Percentiles rank a stretch among this genome's conserved stretches.
Evolutionary conservation across 2,888 invertebrate genomes (phyloP).

Genomic region (Chironomus tentans): DNA sequence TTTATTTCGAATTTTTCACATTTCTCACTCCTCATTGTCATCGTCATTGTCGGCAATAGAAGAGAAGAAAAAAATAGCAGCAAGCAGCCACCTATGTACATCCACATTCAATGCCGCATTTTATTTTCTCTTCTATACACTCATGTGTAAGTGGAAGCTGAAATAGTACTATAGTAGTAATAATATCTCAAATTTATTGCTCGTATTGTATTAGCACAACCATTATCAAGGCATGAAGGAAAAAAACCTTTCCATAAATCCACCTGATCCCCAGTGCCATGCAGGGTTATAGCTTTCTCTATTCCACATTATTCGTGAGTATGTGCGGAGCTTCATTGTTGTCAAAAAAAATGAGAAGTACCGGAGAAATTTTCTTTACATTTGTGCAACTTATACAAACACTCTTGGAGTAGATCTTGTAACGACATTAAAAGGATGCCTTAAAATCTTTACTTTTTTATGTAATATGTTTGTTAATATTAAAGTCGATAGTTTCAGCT

Average conservation of each 20-base stretch:
- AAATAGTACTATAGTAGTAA: not conserved
- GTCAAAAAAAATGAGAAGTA: not conserved
- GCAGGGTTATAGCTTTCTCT: no score
- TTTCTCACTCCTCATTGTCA: not conserved
- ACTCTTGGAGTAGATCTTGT: no score
- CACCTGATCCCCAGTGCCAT: constrained; percentile 6
- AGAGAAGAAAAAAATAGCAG: not conserved
- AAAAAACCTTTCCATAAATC: constrained; percentile 18
- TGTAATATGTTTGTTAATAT: not conserved
- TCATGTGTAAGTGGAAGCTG: not conserved
- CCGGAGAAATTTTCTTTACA: not conserved
- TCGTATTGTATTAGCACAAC: constrained; percentile 19
- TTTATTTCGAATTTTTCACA: not conserved
- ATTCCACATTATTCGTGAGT: not conserved
- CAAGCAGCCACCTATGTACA: not conserved
- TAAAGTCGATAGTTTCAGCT: not conserved
- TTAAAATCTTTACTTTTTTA: not conserved
- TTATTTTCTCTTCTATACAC: not conserved
- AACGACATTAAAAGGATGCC: not conserved
- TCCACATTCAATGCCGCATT: not conserved
- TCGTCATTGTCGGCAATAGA: not conserved
- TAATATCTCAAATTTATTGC: constrained; percentile 19
- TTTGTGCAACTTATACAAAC: not conserved
- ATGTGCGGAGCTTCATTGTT: not conserved
- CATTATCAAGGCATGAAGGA: not conserved